These are phyloP conservation scores for Eilema sororculum DNA, from an alignment of 2,888 invertebrate species.

Conservation along the genomic window DNA sequence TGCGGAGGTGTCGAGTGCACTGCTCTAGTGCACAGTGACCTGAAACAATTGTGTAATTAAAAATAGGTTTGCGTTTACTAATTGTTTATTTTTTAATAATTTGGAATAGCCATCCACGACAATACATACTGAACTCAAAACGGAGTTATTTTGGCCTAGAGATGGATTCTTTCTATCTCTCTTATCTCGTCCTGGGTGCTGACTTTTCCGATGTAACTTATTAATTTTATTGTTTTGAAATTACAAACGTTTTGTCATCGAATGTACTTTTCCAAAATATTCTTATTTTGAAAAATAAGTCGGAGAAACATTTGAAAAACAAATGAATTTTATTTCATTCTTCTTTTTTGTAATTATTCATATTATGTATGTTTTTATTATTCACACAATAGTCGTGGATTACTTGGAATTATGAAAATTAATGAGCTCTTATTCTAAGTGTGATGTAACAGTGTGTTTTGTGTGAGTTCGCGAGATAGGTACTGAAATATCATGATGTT, in stretches of 20 bases:
- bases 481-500: background rate
- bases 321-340: background rate
- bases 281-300: background rate
- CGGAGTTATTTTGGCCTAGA: background rate
- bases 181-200: background rate
- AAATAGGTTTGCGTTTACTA: background rate
- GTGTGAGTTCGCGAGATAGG: constrained; percentile 10
- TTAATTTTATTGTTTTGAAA: background rate
- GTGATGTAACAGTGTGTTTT: constrained; percentile 6
- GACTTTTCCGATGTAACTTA: no score
- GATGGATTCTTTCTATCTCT: background rate
- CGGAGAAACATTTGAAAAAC: background rate
- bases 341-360: background rate
- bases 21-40: constrained; percentile 66
- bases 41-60: constrained; percentile 65
- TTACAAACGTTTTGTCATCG: background rate
- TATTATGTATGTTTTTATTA: background rate
- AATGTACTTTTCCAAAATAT: background rate
- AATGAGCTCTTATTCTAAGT: background rate
- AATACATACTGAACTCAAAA: no score
- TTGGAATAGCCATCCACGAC: no score
- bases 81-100: no score
- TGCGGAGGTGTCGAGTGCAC: constrained; percentile 52
- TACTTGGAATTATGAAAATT: background rate
- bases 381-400: background rate